These are phyloP conservation scores for Dicranocentrus wangi DNA, from an alignment of 2,888 invertebrate species.

Conservation along the genomic window DNA sequence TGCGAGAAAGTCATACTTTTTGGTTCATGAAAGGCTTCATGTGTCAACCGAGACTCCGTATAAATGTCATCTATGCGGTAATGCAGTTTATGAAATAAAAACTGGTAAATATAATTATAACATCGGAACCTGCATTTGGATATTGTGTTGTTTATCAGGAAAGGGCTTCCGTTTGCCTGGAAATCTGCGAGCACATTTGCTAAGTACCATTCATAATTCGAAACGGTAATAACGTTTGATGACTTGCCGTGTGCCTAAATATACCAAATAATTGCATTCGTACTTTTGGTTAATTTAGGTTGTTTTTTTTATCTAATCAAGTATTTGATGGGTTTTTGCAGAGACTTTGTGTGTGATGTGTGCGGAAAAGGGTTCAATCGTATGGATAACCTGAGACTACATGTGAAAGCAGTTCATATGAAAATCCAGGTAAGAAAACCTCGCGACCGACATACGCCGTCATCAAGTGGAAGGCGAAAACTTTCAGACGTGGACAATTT, in stretches of 20 bases:
- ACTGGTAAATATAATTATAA: no score
- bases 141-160: no score
- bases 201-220: conserved; percentile 45
- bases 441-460: neutral
- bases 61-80: conserved; percentile 50
- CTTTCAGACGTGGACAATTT: neutral
- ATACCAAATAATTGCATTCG: no score
- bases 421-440: conserved; percentile 40
- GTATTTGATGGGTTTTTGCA: no score
- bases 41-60: conserved; percentile 40
- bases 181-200: conserved; percentile 33
- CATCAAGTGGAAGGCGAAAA: neutral
- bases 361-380: conserved; percentile 49
- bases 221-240: neutral
- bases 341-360: conserved; percentile 37
- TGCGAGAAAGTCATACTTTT: conserved; percentile 32
- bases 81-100: no score
- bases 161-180: conserved; percentile 50
- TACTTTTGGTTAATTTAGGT: no score
- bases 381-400: conserved; percentile 34
- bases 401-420: conserved; percentile 49
- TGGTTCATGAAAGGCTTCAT: conserved; percentile 44
- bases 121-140: no score
- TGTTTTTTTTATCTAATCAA: no score
- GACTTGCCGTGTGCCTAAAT: no score